Percentiles rank a stretch among this genome's conserved stretches.
Evolutionary conservation across 2,888 invertebrate genomes (phyloP).

Genomic region (Hypena proboscidalis): DNA sequence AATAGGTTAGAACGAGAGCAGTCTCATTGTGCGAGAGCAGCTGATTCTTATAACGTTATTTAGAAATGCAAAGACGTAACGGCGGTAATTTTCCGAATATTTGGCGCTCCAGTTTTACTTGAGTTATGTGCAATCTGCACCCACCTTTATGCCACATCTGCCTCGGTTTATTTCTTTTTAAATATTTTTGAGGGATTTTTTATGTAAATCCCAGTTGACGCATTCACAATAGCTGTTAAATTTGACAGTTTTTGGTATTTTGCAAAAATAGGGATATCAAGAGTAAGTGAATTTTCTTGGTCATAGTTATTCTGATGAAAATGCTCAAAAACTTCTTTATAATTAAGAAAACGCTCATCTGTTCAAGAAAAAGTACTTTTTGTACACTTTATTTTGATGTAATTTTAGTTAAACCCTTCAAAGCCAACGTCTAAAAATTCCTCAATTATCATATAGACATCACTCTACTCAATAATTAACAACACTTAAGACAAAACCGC

Average conservation of each 20-base stretch:
- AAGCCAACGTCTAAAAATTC: not conserved
- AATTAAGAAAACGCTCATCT: too few species aligned
- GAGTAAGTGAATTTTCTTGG: too few species aligned
- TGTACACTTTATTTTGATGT: not conserved
- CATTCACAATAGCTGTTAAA: slow-evolving; percentile 6
- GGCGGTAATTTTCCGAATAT: slow-evolving; percentile 59
- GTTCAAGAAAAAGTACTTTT: not conserved
- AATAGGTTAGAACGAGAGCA: slow-evolving; percentile 75
- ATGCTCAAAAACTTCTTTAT: too few species aligned
- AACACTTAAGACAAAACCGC: too few species aligned
- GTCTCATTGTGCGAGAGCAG: slow-evolving; percentile 64
- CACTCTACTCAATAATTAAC: too few species aligned
- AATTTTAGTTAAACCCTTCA: slow-evolving; percentile 2
- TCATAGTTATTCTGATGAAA: too few species aligned
- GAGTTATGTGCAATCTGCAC: slow-evolving; percentile 36
- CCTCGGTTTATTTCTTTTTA: slow-evolving; percentile 34
- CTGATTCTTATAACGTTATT: slow-evolving; percentile 69
- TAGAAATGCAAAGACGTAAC: slow-evolving; percentile 57
- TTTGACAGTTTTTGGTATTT: not conserved
- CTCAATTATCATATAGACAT: not conserved
- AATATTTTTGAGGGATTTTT: slow-evolving; percentile 24
- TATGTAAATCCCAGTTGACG: slow-evolving; percentile 20
- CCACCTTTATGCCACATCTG: slow-evolving; percentile 39
- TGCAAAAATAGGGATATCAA: too few species aligned
- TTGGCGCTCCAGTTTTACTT: slow-evolving; percentile 51